A percentile compares a stretch with the other conserved stretches of the same genome.
phyloP scores from a whole-genome alignment of 2,888 invertebrate genomes.

The Cactoblastis cactorum region DNA sequence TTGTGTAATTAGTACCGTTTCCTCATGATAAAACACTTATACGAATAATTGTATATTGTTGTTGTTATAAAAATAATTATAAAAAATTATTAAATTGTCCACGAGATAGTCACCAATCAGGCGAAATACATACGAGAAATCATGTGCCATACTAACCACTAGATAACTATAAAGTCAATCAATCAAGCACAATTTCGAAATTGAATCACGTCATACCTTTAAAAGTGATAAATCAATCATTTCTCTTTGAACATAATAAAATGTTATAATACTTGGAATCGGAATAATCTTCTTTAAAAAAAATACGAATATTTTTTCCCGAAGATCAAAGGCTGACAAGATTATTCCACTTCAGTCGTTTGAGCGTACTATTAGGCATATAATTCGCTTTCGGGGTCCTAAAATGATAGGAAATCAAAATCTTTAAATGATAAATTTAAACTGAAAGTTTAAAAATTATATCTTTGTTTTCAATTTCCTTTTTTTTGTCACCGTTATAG shows the following conservation, averaged over 20 bases:
- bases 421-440: constrained; percentile 4
- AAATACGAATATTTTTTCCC: constrained; percentile 10
- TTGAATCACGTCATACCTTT: not conserved
- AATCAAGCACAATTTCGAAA: not conserved
- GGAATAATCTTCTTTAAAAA: constrained; percentile 10
- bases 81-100: no score
- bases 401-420: constrained; percentile 14
- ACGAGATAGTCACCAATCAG: no score
- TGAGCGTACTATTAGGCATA: constrained; percentile 12
- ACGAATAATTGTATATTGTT: no score
- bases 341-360: constrained; percentile 12
- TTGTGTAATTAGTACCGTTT: no score
- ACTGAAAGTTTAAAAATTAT: constrained; percentile 13
- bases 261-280: constrained; percentile 21
- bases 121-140: no score
- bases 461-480: constrained; percentile 7
- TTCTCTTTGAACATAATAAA: constrained; percentile 9
- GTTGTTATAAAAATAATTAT: no score
- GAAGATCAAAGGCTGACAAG: constrained; percentile 12
- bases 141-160: no score
- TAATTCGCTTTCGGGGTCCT: constrained; percentile 1
- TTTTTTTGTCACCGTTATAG: not conserved
- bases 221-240: constrained; percentile 9
- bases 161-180: no score
- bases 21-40: no score